These are phyloP conservation scores for Cirrhinus molitorella DNA, from an alignment of 2,797 vertebrate genomes.

Conservation along the genomic window DNA sequence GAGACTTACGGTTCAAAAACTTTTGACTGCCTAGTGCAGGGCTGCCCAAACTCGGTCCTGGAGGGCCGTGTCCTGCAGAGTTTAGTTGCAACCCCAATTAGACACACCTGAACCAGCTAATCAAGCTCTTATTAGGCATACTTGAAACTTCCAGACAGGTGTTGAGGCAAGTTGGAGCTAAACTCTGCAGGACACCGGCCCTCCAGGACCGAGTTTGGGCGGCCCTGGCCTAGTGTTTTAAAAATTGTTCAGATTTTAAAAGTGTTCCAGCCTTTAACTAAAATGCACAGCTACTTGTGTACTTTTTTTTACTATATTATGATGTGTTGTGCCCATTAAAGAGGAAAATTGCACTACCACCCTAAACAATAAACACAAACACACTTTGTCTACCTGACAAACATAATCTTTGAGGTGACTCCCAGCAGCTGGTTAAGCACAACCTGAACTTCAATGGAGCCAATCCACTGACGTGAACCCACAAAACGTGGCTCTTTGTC, in stretches of 20 bases:
- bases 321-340: neutral
- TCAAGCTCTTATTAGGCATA: too few relatives aligned
- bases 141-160: too few relatives aligned
- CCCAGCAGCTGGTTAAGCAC: conserved; percentile 90
- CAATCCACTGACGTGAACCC: conserved; percentile 95
- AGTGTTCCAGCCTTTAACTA: neutral
- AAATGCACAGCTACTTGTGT: neutral
- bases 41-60: too few relatives aligned
- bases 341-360: neutral
- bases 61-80: too few relatives aligned
- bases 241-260: neutral
- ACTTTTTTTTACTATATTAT: neutral
- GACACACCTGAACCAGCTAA: too few relatives aligned
- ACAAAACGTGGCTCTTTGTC: conserved; percentile 90
- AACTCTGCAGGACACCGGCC: too few relatives aligned
- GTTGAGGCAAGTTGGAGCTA: too few relatives aligned
- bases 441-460: conserved; percentile 92
- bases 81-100: too few relatives aligned
- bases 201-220: too few relatives aligned
- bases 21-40: too few relatives aligned
- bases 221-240: neutral
- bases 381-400: conserved; percentile 85
- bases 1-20: too few relatives aligned
- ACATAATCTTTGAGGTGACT: conserved; percentile 94
- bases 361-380: neutral